Base-by-base conservation (phyloP, 2,113 vertebrate species). In the Labrus mixtus region DNA sequence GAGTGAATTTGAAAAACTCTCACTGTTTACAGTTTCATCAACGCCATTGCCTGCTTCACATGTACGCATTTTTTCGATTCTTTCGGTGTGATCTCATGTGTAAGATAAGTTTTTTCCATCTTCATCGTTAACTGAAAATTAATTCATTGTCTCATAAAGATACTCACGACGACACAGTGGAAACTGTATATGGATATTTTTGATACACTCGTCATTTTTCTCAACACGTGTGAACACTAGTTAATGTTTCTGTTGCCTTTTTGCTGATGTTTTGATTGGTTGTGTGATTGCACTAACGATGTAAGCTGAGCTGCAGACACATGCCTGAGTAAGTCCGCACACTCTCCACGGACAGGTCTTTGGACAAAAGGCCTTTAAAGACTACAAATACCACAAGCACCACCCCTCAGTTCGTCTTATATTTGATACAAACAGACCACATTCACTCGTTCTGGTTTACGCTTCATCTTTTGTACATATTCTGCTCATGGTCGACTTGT, bases 381-480 rank as follows among this genome's bases (percentile, higher is more conserved):
- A 46, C 62, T 15, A 64, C 64, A 12, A 43, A 41, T 50, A 43
- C 55, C 48, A 66, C 59, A 50, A 37, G 7, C 45, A 37, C 48
- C 63, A 64, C 33, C 17, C 39, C 25, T 61, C 12, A 19, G 51
- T 75, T 73, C 3, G 19, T 68, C 37, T 41, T 51, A 46, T 82
- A 23, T 77, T 66, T 73, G 59, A 70, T 56, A 74, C 73, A 58
- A 63, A 80, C 59, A 73, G 64, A 29, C 73, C 25, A 22, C 53
- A n/a, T 56, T 76, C 53, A 56, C 36, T 51, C 1, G 0, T 67
- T 70, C 68, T 67, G 43, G 62, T 84, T 80, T 78, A 57, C 56
- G 65, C 19, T 91, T 94, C 87, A 93, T 94, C 87, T 87, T 93
- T 95, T 96, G 94, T 96, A 96, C 92, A 95, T 96, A 95, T 91